These are phyloP conservation scores for Alaudala cheleensis DNA, from an alignment of 2,113 vertebrate genomes.

Conservation along the genomic window DNA sequence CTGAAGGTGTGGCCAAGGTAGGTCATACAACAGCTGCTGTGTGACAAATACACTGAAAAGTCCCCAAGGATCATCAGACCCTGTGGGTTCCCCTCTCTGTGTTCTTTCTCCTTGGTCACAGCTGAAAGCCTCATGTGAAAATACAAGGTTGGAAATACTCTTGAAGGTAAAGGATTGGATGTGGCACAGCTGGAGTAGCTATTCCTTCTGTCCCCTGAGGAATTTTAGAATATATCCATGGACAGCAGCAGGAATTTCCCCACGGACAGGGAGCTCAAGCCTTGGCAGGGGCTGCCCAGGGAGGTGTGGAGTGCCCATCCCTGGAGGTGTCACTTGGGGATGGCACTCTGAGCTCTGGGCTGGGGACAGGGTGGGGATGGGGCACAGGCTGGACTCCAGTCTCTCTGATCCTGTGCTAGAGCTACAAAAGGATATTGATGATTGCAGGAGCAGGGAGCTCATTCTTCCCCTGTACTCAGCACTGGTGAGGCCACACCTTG, in stretches of 20 bases:
- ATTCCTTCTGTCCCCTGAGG: background rate
- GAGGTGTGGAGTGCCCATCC: background rate
- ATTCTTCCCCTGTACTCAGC: no score
- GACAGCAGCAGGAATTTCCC: background rate
- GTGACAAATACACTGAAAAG: no score
- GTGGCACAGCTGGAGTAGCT: background rate
- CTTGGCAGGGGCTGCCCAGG: background rate
- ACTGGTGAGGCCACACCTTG: no score
- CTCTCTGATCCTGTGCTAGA: background rate
- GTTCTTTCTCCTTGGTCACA: background rate
- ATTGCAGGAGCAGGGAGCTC: no score
- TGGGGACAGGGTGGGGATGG: background rate
- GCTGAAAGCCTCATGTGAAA: background rate
- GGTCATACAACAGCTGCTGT: background rate
- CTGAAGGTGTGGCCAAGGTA: background rate
- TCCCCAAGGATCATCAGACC: background rate
- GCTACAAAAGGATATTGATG: background rate
- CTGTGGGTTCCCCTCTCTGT: background rate
- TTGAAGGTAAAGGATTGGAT: background rate
- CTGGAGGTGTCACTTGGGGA: fast-evolving
- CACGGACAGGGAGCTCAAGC: background rate
- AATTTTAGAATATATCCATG: background rate
- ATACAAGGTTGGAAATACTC: background rate
- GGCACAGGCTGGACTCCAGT: background rate
- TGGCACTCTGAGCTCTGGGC: background rate